Conservation (phyloP, 2,113 vertebrate genomes). For the Plestiodon gilberti region DNA sequence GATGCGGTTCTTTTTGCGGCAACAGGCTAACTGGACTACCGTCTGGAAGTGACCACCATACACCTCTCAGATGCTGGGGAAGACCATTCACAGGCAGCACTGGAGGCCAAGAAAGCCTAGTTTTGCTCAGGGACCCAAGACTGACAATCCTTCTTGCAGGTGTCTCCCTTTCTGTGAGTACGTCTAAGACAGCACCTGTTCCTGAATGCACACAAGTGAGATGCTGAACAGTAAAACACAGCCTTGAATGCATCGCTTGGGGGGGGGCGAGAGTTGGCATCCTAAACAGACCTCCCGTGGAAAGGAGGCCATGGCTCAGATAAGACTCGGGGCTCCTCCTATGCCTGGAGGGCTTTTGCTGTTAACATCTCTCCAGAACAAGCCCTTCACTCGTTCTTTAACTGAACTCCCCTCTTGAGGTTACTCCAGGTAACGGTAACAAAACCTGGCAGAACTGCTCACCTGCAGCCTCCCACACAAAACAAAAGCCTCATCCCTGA, state of each 20-base stretch:
- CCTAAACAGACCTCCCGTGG: neutral
- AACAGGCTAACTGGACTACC: too few species aligned
- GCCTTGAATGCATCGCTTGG: neutral
- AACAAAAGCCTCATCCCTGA: accelerated
- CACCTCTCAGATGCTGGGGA: too few species aligned
- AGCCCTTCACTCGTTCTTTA: too few species aligned
- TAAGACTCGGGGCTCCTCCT: accelerated
- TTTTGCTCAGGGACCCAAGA: neutral
- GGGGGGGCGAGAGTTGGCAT: too few species aligned
- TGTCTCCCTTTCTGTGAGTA: neutral
- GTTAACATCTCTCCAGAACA: too few species aligned
- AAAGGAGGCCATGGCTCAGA: neutral
- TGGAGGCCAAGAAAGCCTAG: neutral
- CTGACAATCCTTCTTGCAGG: neutral
- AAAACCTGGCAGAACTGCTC: neutral
- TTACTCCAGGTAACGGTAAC: neutral
- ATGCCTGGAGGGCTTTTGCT: neutral
- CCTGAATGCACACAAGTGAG: neutral
- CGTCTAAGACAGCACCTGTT: neutral
- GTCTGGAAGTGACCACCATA: too few species aligned
- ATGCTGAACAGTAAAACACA: neutral
- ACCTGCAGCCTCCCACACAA: neutral
- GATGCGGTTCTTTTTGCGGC: too few species aligned
- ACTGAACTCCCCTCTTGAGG: accelerated
- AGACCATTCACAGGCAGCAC: too few species aligned